phyloP scores from a whole-genome alignment of 2,888 invertebrate genomes.

The Oithona nana region DNA sequence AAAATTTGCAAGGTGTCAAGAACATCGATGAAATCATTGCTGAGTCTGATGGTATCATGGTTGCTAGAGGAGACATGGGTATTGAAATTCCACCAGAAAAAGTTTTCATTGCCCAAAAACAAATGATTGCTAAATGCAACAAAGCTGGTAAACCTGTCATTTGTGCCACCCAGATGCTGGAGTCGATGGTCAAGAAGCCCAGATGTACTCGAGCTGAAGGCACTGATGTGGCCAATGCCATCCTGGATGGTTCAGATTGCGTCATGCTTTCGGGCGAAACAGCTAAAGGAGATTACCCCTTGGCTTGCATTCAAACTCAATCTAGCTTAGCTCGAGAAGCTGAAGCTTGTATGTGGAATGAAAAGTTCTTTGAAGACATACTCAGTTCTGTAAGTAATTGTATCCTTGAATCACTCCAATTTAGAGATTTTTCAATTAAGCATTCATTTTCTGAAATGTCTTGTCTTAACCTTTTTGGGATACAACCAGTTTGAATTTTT shows the following conservation, averaged over 20 bases:
- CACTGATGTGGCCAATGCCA: slow-evolving; percentile 92
- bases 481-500: no score
- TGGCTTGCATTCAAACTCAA: slow-evolving; percentile 47
- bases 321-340: slow-evolving; percentile 89
- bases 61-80: slow-evolving; percentile 89
- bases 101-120: slow-evolving; percentile 91
- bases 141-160: slow-evolving; percentile 84
- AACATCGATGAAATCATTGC: slow-evolving; percentile 84
- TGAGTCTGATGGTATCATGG: slow-evolving; percentile 93
- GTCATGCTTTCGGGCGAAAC: slow-evolving; percentile 99
- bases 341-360: slow-evolving; percentile 85
- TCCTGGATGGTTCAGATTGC: slow-evolving; percentile 91
- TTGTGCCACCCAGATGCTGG: slow-evolving; percentile 95
- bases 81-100: slow-evolving; percentile 96
- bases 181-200: slow-evolving; percentile 97
- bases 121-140: slow-evolving; percentile 94
- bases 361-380: slow-evolving; percentile 67
- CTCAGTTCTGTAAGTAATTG: slow-evolving; percentile 27
- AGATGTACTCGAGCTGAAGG: slow-evolving; percentile 88
- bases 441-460: no score
- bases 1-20: slow-evolving; percentile 90
- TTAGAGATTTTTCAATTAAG: no score
- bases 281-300: slow-evolving; percentile 51
- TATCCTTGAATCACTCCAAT: no score
- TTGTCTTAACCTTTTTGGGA: no score